These are phyloP conservation scores for Junonia oenone DNA, from an alignment of 2,888 invertebrate genomes.

Conservation along the genomic window DNA sequence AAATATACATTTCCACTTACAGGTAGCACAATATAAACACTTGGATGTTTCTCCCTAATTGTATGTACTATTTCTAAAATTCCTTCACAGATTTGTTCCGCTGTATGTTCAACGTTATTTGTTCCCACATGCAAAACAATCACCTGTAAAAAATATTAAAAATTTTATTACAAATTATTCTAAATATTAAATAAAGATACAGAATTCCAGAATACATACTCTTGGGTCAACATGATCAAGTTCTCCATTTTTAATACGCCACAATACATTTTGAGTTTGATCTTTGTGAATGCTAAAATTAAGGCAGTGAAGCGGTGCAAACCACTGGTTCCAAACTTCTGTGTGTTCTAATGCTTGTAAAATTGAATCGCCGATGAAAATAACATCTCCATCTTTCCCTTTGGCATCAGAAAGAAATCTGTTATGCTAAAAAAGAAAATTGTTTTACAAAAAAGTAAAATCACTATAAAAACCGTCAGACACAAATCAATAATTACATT, in stretches of 20 bases:
- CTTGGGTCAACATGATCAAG: constrained; percentile 93
- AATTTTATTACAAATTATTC: neutral
- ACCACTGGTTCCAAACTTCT: constrained; percentile 93
- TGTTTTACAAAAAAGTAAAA: constrained; percentile 9
- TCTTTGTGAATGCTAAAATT: constrained; percentile 95
- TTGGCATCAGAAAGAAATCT: constrained; percentile 90
- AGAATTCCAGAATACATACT: constrained; percentile 59
- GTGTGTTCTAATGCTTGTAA: constrained; percentile 90
- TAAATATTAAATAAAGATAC: neutral
- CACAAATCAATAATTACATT: too few relatives aligned
- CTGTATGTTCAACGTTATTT: constrained; percentile 89
- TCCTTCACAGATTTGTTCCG: constrained; percentile 90
- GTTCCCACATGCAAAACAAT: constrained; percentile 93
- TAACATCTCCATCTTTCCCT: constrained; percentile 94
- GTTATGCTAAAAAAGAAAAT: constrained; percentile 84
- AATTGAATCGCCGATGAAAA: constrained; percentile 94
- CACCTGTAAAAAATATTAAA: constrained; percentile 78
- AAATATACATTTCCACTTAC: constrained; percentile 77
- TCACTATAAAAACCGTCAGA: too few relatives aligned
- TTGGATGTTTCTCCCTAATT: constrained; percentile 87
- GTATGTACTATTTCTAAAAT: constrained; percentile 87
- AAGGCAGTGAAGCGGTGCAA: constrained; percentile 94
- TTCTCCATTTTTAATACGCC: constrained; percentile 94
- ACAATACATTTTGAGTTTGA: constrained; percentile 92
- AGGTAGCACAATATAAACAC: constrained; percentile 90